Evolutionary conservation across 2,797 vertebrate species (phyloP).

Genomic region (Notoglanidium macrostoma): DNA sequence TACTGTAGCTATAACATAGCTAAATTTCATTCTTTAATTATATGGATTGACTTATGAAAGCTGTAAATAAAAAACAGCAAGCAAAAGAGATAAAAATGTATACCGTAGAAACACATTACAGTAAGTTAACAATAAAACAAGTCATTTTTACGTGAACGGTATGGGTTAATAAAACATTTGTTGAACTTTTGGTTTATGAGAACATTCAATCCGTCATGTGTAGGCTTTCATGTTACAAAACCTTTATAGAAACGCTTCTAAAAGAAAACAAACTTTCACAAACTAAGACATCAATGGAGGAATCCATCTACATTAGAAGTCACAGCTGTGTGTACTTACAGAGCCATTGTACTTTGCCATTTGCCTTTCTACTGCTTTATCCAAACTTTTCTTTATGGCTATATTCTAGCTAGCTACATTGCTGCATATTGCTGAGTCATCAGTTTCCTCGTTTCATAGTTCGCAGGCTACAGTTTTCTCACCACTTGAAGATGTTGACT

Average conservation of each 20-base stretch:
- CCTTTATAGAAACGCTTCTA: neutral
- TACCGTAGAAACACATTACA: neutral
- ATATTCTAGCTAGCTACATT: neutral
- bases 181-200: neutral
- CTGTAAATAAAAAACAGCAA: neutral
- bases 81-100: neutral
- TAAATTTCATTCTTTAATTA: constrained; percentile 41
- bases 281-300: neutral
- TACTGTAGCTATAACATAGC: neutral
- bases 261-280: neutral
- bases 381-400: neutral
- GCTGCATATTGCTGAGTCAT: neutral
- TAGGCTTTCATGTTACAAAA: neutral
- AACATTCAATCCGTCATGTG: neutral
- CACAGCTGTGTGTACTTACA: neutral
- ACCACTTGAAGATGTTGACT: neutral
- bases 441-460: neutral
- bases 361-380: neutral
- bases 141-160: neutral
- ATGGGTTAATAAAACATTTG: neutral
- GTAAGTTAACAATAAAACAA: neutral
- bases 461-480: neutral
- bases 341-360: neutral
- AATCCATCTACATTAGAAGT: neutral
- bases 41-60: neutral